phyloP scores from a whole-genome alignment of 2,113 vertebrate genomes.

The Sander vitreus region DNA sequence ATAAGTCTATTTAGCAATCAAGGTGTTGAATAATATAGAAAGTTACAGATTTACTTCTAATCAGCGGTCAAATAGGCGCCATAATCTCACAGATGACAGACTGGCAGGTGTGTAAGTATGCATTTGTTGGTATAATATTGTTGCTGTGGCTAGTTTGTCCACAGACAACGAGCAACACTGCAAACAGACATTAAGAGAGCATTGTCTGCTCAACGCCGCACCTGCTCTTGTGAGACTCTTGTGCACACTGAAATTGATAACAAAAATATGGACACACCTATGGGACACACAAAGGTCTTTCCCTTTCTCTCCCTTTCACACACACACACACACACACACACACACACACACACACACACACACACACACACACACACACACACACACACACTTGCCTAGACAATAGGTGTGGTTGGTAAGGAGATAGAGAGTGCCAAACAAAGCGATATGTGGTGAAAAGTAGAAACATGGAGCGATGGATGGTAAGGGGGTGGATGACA shows the following conservation, averaged over 20 bases:
- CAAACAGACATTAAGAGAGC: constrained; percentile 21
- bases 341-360: not conserved
- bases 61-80: not conserved
- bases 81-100: constrained; percentile 21
- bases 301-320: not conserved
- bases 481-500: constrained; percentile 51
- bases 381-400: not conserved
- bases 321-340: constrained; percentile 1
- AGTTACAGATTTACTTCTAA: constrained; percentile 2
- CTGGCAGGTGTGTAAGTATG: not conserved
- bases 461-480: constrained; percentile 37
- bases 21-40: constrained; percentile 8
- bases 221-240: constrained; percentile 28
- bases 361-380: constrained; percentile 1
- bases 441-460: constrained; percentile 55
- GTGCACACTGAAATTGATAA: not conserved
- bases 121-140: not conserved
- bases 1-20: constrained; percentile 23
- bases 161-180: not conserved
- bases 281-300: constrained; percentile 1
- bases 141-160: not conserved
- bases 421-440: constrained; percentile 47
- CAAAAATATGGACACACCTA: constrained; percentile 8
- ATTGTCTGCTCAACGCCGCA: constrained; percentile 28
- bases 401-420: constrained; percentile 33